Evolutionary conservation across 2,888 invertebrate species (phyloP), one percentile per base, ranked within the genome.

Genomic region (Thereva unica): DNA sequence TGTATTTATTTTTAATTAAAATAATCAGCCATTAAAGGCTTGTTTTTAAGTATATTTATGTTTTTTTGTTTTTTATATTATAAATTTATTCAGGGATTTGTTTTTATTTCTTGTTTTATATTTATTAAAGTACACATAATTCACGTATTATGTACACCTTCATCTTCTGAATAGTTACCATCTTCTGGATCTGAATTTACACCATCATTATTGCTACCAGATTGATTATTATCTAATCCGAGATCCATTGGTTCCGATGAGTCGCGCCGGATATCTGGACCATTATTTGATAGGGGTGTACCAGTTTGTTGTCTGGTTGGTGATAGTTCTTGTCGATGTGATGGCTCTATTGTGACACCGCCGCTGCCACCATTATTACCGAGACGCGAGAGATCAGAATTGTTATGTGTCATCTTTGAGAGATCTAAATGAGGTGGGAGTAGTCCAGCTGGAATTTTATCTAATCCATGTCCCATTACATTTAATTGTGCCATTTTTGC

Each of bases 401-500:
- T 70, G 49, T 70, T 70, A 38, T 70, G 70, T 65, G 76, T 73
- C 49, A 80, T 74, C 74, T 80, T 81, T 53, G 78, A 75, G 67
- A 81, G 74, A 72, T 81, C 81, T 50, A 80, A 78, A 71, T 81
- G 80, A 6, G 77, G 77, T 64, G 80, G 79, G 69, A 81, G 67
- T 41, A 81, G 71, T 10, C 78, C 75, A 1, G 80, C 73, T 8
- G 86, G 85, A n/a, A 85, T 79, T 74, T 86, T 87, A 69, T 86
- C 86, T 53, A 82, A 71, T 44, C 79, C 77, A 69, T 85, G 83
- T 3, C 82, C 84, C 82, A 88, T 84, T 4, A 89, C 89, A 76
- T 87, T 89, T 78, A 91, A 83, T 74, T 91, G 91, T 35, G 91
- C 90, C 78, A 91, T 83, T 80, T 91, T 91, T 40, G 89, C 89